phyloP scores from a whole-genome alignment of 1,140 invertebrate species.

The Lepidurus couesii region DNA sequence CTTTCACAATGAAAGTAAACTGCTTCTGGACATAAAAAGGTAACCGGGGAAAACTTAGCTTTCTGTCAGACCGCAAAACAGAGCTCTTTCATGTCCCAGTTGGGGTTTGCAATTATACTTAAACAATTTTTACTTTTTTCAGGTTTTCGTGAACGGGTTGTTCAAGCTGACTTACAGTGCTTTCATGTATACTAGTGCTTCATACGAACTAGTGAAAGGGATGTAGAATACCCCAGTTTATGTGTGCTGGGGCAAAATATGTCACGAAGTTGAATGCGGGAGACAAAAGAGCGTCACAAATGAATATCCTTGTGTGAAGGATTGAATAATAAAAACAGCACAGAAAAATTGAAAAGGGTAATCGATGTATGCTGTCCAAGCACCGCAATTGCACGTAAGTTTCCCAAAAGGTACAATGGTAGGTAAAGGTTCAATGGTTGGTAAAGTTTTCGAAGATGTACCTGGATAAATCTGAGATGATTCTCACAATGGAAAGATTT shows the following conservation, averaged over 20 bases:
- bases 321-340: too few relatives aligned
- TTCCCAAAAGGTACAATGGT: not conserved
- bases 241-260: too few relatives aligned
- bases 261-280: too few relatives aligned
- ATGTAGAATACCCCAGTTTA: too few relatives aligned
- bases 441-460: not conserved
- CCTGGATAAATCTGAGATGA: not conserved
- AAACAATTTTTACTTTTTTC: not conserved
- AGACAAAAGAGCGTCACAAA: too few relatives aligned
- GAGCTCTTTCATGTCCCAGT: not conserved
- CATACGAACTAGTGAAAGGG: too few relatives aligned
- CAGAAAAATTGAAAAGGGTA: too few relatives aligned
- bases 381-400: too few relatives aligned
- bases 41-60: not conserved
- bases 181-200: too few relatives aligned
- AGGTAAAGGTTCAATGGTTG: not conserved
- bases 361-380: too few relatives aligned
- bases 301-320: too few relatives aligned
- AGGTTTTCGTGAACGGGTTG: not conserved
- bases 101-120: not conserved
- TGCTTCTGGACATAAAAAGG: not conserved
- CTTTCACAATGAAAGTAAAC: slow-evolving; percentile 2
- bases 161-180: too few relatives aligned
- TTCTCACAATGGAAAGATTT: not conserved
- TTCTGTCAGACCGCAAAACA: not conserved